Evolutionary conservation across 2,113 vertebrate species (phyloP).

Genomic region (Heterotilapia buettikoferi): DNA sequence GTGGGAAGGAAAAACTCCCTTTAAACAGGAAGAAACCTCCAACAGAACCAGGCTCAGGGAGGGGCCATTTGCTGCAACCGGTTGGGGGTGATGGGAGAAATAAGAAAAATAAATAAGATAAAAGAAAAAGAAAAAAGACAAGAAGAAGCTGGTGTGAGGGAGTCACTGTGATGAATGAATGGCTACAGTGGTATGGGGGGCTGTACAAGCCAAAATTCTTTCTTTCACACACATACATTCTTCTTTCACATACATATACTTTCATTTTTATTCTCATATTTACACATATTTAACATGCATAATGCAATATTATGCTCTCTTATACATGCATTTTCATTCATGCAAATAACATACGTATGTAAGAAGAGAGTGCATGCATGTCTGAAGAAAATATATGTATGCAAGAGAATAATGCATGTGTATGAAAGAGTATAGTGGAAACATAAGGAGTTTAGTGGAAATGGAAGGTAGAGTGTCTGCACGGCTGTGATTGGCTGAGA

Average conservation of each 20-base stretch:
- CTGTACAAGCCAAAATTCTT: not conserved
- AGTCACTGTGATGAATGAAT: slow-evolving; percentile 5
- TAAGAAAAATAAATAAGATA: not conserved
- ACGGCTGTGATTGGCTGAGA: not conserved
- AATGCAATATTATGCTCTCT: not conserved
- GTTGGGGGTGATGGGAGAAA: not conserved
- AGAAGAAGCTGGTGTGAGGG: not conserved
- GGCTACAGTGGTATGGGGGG: not conserved
- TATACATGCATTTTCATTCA: not conserved
- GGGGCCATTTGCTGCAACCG: not conserved
- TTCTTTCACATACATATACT: not conserved
- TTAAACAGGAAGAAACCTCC: not conserved
- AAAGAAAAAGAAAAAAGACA: not conserved
- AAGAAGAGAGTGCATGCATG: not conserved
- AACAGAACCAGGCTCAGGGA: not conserved
- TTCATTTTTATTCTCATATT: not conserved
- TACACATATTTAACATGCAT: not conserved
- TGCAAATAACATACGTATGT: not conserved
- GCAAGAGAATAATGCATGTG: not conserved
- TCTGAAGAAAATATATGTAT: not conserved
- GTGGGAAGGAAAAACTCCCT: not conserved
- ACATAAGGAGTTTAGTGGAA: not conserved
- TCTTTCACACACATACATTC: not conserved
- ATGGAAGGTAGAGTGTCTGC: not conserved
- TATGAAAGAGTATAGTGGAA: not conserved